Conservation (phyloP, 2,797 vertebrate genomes). For the Avahi laniger region DNA sequence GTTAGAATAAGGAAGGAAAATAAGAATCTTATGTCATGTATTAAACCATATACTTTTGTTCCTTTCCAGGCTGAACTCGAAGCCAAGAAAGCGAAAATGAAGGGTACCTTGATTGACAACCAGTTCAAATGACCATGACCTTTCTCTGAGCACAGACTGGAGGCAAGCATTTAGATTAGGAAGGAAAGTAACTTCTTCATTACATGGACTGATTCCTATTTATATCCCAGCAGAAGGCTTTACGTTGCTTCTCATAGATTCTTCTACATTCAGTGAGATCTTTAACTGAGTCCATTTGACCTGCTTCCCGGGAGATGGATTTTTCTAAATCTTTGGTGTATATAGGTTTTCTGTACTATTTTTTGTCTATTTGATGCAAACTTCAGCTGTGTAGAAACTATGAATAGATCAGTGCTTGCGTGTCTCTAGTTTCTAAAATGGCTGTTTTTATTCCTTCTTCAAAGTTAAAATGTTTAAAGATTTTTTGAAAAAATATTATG, state of each 20-base stretch:
- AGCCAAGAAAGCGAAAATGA: slow-evolving; percentile 99
- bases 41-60: slow-evolving; percentile 39
- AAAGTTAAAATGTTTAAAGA: slow-evolving; percentile 15
- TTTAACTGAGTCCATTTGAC: slow-evolving; percentile 22
- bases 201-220: background rate
- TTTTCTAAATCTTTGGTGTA: background rate
- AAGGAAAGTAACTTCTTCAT: slow-evolving; percentile 13
- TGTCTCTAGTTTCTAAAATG: slow-evolving; percentile 31
- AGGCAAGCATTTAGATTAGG: slow-evolving; percentile 7
- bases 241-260: background rate
- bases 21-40: background rate
- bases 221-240: background rate
- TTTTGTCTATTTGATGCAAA: slow-evolving; percentile 52
- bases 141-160: background rate
- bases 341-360: background rate
- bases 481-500: slow-evolving; percentile 30
- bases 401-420: background rate
- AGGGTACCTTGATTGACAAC: slow-evolving; percentile 98
- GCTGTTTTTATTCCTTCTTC: slow-evolving; percentile 26
- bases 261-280: background rate
- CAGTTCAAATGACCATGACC: slow-evolving; percentile 92
- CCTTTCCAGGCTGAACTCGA: slow-evolving; percentile 92
- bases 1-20: slow-evolving; percentile 31
- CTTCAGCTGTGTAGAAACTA: background rate
- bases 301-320: slow-evolving; percentile 24